Base-by-base conservation (phyloP, 2,797 vertebrate genomes). In the Semaprochilodus insignis region DNA sequence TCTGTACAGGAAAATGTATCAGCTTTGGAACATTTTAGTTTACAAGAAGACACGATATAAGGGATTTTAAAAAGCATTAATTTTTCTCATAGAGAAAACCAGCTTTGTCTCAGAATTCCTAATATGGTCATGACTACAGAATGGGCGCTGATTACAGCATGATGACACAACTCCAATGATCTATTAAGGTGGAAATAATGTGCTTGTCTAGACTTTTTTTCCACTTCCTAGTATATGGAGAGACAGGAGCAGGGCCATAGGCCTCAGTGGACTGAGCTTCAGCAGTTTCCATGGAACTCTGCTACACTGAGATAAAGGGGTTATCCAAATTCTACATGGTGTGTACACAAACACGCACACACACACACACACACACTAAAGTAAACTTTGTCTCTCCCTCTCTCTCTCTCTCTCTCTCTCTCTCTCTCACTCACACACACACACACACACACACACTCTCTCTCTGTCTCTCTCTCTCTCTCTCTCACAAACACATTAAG, bases 261-360 rank as follows among this genome's bases (percentile, higher is more conserved):
- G 25, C 6, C 17, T 36, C 31, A 40, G 65, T 40, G 65, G 65
- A 21, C 31, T 66, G 63, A 66, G 63, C 62, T 65, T 65, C 63
- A 66, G 63, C 31, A 66, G 6, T 66, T 66, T 66, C 63, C 63
- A 66, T 67, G 34, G 31, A 67, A n/a, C 65, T 40, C 65, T 63
- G 62, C 25, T 67, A 67, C 19, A 67, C 65, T 40, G 65, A 67
- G 65, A 67, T 67, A 67, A 67, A 67, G 16, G 65, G 65, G 65
- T 66, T 66, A 66, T 66, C 31, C 65, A 36, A 40, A 66, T 40
- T 66, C 65, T 66, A 21, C 34, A 40, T 66, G 65, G 60, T 63
- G 60, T 70, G 36, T 40, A 17, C 57, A 40, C 57, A 59, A 31
- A 31, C 31, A 31, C 21, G 23, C 59, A 60, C 59, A 44, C 21